Percentiles rank a stretch among this genome's conserved stretches.
Conservation (phyloP, 2,113 vertebrate species). For the Hylia prasina region DNA sequence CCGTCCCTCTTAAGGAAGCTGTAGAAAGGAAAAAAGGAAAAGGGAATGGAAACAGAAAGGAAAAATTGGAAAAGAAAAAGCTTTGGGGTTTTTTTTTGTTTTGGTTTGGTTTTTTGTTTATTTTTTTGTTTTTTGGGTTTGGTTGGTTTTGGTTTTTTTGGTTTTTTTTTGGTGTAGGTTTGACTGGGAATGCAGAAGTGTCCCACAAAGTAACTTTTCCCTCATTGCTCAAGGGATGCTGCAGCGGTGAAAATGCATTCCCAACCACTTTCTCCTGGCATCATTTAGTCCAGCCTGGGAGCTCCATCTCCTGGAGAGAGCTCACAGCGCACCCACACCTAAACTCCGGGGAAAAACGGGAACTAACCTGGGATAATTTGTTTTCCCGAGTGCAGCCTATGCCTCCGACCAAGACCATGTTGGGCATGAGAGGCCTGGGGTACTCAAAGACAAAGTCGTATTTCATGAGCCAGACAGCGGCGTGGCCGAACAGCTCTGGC, state of each 20-base stretch:
- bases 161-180: background rate
- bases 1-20: background rate
- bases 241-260: background rate
- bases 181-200: background rate
- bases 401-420: slow-evolving; percentile 76
- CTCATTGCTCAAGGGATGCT: background rate
- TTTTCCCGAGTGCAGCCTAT: slow-evolving; percentile 72
- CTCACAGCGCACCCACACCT: background rate
- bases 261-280: background rate
- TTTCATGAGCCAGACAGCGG: slow-evolving; percentile 80
- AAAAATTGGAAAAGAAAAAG: background rate
- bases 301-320: background rate
- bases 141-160: too few species aligned
- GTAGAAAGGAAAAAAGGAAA: background rate
- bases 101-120: background rate
- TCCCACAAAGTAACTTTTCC: background rate
- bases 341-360: rapidly evolving
- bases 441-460: slow-evolving; percentile 79
- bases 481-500: slow-evolving; percentile 66
- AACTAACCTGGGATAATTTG: slow-evolving; percentile 71
- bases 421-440: slow-evolving; percentile 78
- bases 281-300: background rate
- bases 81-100: too few species aligned
- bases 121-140: background rate
- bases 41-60: background rate